phyloP scores from a whole-genome alignment of 2,113 vertebrate genomes.

The Anhinga anhinga region DNA sequence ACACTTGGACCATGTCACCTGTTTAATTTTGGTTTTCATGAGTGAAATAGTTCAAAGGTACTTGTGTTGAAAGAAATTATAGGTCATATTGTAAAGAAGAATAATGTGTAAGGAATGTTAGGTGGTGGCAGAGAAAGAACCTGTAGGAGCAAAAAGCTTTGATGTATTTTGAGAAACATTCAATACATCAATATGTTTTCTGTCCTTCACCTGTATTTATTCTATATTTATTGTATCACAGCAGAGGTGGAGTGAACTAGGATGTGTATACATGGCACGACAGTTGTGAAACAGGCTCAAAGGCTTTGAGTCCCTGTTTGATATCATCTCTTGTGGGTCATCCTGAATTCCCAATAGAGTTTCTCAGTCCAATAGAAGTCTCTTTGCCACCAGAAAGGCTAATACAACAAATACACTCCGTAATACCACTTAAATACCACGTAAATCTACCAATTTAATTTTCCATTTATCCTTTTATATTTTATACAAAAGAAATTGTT shows the following conservation, averaged over 20 bases:
- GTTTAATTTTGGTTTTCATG: not conserved
- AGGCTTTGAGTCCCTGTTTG: not conserved
- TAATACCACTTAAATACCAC: not conserved
- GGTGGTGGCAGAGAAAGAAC: not conserved
- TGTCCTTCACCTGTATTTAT: not conserved
- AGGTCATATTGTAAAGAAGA: not conserved
- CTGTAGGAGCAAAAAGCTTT: not conserved
- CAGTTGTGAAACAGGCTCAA: not conserved
- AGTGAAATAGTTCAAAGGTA: not conserved
- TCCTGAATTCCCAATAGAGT: not conserved
- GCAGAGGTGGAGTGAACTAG: not conserved
- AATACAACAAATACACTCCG: not conserved
- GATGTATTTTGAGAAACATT: not conserved
- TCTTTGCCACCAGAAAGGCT: not conserved
- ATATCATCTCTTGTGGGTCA: not conserved
- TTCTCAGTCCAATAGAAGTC: not conserved
- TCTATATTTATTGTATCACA: not conserved
- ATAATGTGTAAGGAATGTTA: rapidly evolving
- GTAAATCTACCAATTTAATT: not conserved
- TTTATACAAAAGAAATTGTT: not conserved
- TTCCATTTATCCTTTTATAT: not conserved
- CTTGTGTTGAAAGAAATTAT: not conserved
- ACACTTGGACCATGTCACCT: not conserved
- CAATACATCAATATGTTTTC: rapidly evolving
- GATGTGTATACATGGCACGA: rapidly evolving